Base-by-base conservation (phyloP, 2,888 invertebrate species). In the Reticulitermes lucifugus region DNA sequence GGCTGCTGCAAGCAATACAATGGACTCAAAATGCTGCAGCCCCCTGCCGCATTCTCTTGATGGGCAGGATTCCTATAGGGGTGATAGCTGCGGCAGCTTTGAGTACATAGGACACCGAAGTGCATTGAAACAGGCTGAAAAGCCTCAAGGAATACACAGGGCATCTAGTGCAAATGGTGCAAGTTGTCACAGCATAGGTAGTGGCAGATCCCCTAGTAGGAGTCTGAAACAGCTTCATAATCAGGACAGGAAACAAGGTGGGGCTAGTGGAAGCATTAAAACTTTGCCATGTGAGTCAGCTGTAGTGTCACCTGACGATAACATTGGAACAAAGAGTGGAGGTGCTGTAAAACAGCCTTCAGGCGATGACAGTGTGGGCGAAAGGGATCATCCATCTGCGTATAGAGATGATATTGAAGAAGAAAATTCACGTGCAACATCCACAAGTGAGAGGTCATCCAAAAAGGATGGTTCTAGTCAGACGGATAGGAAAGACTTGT, bases 381-480 rank as follows among this genome's bases (percentile, higher is more conserved):
- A 79, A 29, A 70, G 71, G 25, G 71, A 83, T 41, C 70, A 25
- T 71, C 10, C 29, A 21, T 29, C 43, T 59, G 81, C n/a, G 14
- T 75, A 41, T 75, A 29, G 25, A 55, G 83, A 55, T 4, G 84
- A 84, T 35, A 46, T 59, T 18, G 84, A 84, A 46, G 84, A 84
- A 60, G 79, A 84, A 22, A 79, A 51, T 60, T 84, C 84, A n/a
- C 84, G 75, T 87, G 92, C 92, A 87, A 92, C 92, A 55, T 91
- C 92, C 79, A 92, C 91, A 85, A 91, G 93, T 59, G 93, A 93
- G 75, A 91, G 92, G 79, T 93, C 93, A 10, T 92, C 92, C 4
- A 94, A 94, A 88, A 91, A 93, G 85, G 94, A 95, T 88, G 93
- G 94, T 7, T 93, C 92, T 87, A 94, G 94, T 89, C 94, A 94